Conservation (phyloP, 2,888 invertebrate species). For the Sarcophaga rosellei region DNA sequence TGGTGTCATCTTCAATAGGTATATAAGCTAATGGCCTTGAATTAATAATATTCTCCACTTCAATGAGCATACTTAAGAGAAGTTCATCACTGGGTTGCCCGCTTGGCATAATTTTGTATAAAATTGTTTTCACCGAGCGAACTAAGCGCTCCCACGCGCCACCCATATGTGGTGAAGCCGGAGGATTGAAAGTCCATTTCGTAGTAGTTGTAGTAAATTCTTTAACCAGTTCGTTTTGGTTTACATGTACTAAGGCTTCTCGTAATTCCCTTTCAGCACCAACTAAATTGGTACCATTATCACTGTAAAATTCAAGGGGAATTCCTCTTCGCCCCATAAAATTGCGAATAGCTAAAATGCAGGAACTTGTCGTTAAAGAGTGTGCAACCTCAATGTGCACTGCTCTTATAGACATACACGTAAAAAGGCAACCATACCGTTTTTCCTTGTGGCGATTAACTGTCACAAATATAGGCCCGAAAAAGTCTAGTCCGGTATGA, state of each 20-base stretch:
- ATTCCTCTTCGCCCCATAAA: constrained; percentile 29
- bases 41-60: too few species aligned
- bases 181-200: constrained; percentile 40
- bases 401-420: constrained; percentile 44
- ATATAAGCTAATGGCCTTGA: constrained; percentile 53
- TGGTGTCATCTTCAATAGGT: constrained; percentile 41
- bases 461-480: constrained; percentile 39
- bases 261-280: constrained; percentile 30
- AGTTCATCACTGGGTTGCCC: constrained; percentile 66
- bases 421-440: constrained; percentile 55
- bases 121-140: too few species aligned
- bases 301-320: constrained; percentile 36
- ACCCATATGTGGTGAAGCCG: constrained; percentile 50
- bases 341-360: constrained; percentile 22
- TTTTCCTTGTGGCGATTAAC: constrained; percentile 38
- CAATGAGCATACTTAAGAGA: too few species aligned
- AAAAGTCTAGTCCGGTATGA: constrained; percentile 15
- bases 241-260: constrained; percentile 12
- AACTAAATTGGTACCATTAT: constrained; percentile 39
- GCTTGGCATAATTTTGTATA: constrained; percentile 1
- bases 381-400: too few species aligned
- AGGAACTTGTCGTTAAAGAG: constrained; percentile 23
- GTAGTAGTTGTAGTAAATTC: constrained; percentile 3
- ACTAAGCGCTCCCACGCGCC: constrained; percentile 41
- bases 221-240: constrained; percentile 12